Percentiles rank a stretch among this genome's conserved stretches.
Evolutionary conservation across 1,140 invertebrate genomes (phyloP).

Genomic region (Scaptomyza montana): DNA sequence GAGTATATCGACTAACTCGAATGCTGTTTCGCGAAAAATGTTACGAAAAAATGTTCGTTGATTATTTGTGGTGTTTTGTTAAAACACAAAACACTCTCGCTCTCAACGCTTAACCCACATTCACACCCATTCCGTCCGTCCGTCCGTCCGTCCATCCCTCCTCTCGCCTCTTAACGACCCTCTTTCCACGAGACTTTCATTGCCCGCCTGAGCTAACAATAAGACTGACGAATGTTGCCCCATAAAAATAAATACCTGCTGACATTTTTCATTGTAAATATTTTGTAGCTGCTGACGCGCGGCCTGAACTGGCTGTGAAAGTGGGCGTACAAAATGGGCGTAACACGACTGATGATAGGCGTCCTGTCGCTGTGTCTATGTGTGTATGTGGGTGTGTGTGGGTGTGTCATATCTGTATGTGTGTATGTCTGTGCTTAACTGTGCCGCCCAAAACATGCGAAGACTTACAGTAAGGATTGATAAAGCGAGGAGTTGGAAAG

Average conservation of each 20-base stretch:
- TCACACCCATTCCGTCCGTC: neutral
- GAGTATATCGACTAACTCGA: neutral
- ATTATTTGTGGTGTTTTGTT: constrained; percentile 6
- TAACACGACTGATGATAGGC: neutral
- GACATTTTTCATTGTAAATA: constrained; percentile 83
- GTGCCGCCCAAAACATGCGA: constrained; percentile 37
- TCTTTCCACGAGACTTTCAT: neutral
- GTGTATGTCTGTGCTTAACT: constrained; percentile 31
- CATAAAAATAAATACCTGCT: constrained; percentile 82
- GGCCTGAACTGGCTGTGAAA: constrained; percentile 55
- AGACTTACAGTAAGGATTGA: constrained; percentile 14
- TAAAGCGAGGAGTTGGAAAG: neutral
- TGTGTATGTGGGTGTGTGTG: constrained; percentile 28
- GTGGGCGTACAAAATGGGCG: constrained; percentile 32
- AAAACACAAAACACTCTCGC: constrained; percentile 19
- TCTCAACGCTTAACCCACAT: constrained; percentile 16
- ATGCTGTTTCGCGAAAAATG: neutral
- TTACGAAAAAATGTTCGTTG: no score
- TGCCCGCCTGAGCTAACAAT: constrained; percentile 68
- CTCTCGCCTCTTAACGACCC: no score
- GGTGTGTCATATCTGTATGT: constrained; percentile 49
- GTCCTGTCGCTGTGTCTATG: constrained; percentile 11
- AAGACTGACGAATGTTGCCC: constrained; percentile 80
- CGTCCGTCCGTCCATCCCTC: no score
- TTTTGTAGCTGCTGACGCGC: constrained; percentile 80